These are phyloP conservation scores for Dreissena polymorpha DNA, from an alignment of 1,140 invertebrate genomes.

Conservation along the genomic window DNA sequence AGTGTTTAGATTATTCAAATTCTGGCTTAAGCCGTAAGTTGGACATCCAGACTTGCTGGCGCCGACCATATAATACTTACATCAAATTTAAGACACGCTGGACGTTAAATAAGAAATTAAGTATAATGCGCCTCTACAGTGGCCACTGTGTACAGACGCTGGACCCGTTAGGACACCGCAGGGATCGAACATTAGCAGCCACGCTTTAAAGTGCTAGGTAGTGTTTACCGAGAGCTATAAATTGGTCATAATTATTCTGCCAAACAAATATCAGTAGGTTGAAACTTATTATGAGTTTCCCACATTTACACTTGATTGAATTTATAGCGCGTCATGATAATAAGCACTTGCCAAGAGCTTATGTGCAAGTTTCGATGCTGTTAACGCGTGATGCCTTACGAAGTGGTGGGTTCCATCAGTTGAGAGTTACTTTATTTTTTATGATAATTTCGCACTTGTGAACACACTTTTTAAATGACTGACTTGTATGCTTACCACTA, in stretches of 20 bases:
- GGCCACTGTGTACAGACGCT: not conserved
- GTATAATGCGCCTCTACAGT: constrained; percentile 11
- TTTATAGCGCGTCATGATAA: too few relatives aligned
- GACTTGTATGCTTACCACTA: too few relatives aligned
- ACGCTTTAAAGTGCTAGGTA: not conserved
- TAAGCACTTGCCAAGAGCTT: too few relatives aligned
- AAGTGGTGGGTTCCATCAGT: too few relatives aligned
- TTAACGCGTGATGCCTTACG: too few relatives aligned
- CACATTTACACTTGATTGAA: constrained; percentile 20
- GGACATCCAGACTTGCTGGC: constrained; percentile 12
- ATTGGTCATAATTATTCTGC: constrained; percentile 34
- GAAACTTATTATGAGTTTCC: constrained; percentile 33
- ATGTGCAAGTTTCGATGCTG: too few relatives aligned
- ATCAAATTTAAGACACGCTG: constrained; percentile 1
- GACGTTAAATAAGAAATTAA: constrained; percentile 52
- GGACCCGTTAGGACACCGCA: too few relatives aligned
- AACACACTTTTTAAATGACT: too few relatives aligned
- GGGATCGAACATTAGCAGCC: too few relatives aligned
- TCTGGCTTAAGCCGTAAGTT: not conserved
- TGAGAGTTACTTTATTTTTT: too few relatives aligned
- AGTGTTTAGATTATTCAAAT: not conserved
- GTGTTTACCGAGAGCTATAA: constrained; percentile 14
- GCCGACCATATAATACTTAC: constrained; percentile 28
- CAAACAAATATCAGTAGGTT: not conserved
- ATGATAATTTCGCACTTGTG: too few relatives aligned